These are phyloP conservation scores for Nymphalis io DNA, from an alignment of 1,140 invertebrate species.

Conservation along the genomic window DNA sequence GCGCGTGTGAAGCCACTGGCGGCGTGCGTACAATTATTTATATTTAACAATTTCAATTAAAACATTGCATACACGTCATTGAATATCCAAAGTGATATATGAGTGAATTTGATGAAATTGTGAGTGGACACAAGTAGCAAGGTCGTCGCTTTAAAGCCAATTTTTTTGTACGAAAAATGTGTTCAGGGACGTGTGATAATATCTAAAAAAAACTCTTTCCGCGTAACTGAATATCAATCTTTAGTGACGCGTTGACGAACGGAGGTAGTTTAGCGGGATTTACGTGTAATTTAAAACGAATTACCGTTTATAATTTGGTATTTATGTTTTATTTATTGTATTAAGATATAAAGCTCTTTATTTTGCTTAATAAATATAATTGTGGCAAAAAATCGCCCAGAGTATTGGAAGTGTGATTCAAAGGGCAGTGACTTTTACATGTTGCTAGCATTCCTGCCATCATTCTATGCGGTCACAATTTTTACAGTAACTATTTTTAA, in stretches of 20 bases:
- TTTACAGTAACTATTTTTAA: no score
- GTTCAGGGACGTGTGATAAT: slow-evolving; percentile 12
- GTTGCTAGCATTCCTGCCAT: no score
- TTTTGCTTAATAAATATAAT: no score
- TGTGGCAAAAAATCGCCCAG: no score
- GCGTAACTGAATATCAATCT: slow-evolving; percentile 23
- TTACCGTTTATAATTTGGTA: neutral
- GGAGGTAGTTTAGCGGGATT: slow-evolving; percentile 19
- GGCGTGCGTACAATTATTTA: no score
- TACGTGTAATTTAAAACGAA: slow-evolving; percentile 8
- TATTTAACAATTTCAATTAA: no score
- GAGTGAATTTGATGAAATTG: neutral
- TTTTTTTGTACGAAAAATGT: slow-evolving; percentile 8
- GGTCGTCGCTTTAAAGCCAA: neutral
- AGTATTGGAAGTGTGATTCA: no score
- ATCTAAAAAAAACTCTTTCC: slow-evolving; percentile 11
- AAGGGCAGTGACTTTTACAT: no score
- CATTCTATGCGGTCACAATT: no score
- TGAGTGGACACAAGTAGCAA: neutral
- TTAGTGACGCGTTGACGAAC: slow-evolving; percentile 12
- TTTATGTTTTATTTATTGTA: neutral
- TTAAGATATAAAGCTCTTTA: neutral
- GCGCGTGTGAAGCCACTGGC: no score
- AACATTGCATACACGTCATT: no score
- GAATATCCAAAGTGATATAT: no score